These are phyloP conservation scores for Netelia melanura DNA, from an alignment of 2,888 invertebrate genomes.

Conservation along the genomic window DNA sequence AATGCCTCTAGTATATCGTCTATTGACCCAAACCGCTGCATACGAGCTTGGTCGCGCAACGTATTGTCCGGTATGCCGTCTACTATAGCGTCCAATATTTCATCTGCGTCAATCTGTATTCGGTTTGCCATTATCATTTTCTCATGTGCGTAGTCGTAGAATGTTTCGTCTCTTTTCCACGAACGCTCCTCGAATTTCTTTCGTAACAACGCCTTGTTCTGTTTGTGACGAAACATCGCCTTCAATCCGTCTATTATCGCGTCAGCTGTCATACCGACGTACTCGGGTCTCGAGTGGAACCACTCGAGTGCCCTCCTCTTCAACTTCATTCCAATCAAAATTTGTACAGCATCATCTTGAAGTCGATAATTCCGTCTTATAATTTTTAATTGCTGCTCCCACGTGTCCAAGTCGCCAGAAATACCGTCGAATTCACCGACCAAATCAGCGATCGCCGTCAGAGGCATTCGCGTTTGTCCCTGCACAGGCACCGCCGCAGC, in stretches of 20 bases:
- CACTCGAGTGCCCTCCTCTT: slow-evolving; percentile 9
- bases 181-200: slow-evolving; percentile 32
- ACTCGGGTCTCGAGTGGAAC: slow-evolving; percentile 56
- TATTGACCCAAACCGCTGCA: slow-evolving; percentile 43
- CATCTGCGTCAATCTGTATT: slow-evolving; percentile 32
- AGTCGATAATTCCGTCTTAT: slow-evolving; percentile 21
- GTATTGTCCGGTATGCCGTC: slow-evolving; percentile 53
- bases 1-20: slow-evolving; percentile 41
- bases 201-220: slow-evolving; percentile 19
- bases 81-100: slow-evolving; percentile 44
- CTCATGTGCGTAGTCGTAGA: slow-evolving; percentile 61
- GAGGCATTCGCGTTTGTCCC: neutral
- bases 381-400: slow-evolving; percentile 36
- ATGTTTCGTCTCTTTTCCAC: slow-evolving; percentile 40
- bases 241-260: slow-evolving; percentile 23
- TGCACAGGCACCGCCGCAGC: neutral
- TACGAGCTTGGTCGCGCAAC: slow-evolving; percentile 40
- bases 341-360: slow-evolving; percentile 27
- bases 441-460: slow-evolving; percentile 22
- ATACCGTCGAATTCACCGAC: slow-evolving; percentile 27
- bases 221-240: slow-evolving; percentile 37
- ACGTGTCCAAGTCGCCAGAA: neutral
- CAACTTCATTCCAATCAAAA: slow-evolving; percentile 12
- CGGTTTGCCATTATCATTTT: slow-evolving; percentile 63
- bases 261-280: slow-evolving; percentile 38